A percentile compares a stretch with the other conserved stretches of the same genome.
Conservation (phyloP, 2,888 invertebrate genomes). For the Craniophora ligustri region DNA sequence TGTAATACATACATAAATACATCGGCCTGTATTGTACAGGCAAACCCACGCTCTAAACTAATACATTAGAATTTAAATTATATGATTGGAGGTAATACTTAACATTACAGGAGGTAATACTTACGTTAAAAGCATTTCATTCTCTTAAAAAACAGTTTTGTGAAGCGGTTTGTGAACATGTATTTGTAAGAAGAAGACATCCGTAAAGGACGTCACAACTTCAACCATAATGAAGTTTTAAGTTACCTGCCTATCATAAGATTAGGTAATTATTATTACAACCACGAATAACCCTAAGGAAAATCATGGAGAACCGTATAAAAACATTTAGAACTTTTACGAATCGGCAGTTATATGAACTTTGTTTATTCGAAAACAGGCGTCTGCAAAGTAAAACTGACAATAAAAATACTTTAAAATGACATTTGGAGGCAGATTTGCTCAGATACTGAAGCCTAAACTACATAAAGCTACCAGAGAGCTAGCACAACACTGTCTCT, state of each 20-base stretch:
- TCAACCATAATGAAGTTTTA: slow-evolving; percentile 26
- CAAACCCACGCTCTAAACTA: slow-evolving; percentile 54
- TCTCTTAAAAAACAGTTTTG: slow-evolving; percentile 60
- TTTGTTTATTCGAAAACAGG: slow-evolving; percentile 37
- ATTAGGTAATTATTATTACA: slow-evolving; percentile 47
- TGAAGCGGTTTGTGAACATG: slow-evolving; percentile 78
- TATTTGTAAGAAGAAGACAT: slow-evolving; percentile 56
- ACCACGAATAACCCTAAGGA: slow-evolving; percentile 39
- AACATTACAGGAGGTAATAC: slow-evolving; percentile 86
- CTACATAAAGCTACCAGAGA: slow-evolving; percentile 42
- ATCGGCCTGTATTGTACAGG: slow-evolving; percentile 33
- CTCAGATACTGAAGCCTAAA: slow-evolving; percentile 29
- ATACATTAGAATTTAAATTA: slow-evolving; percentile 76
- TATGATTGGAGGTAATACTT: slow-evolving; percentile 85
- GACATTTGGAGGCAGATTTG: slow-evolving; percentile 43
- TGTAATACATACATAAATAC: slow-evolving; percentile 53
- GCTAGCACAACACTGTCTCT: slow-evolving; percentile 21
- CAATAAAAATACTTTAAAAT: slow-evolving; percentile 57
- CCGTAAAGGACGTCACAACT: slow-evolving; percentile 24
- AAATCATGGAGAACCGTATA: slow-evolving; percentile 40
- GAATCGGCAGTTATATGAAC: slow-evolving; percentile 27
- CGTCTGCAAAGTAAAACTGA: slow-evolving; percentile 55
- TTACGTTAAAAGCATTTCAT: slow-evolving; percentile 77
- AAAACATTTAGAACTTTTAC: slow-evolving; percentile 30
- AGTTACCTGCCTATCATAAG: slow-evolving; percentile 52